Evolutionary conservation across 2,113 vertebrate species (phyloP).

Genomic region (Nothobranchius kuhntae): DNA sequence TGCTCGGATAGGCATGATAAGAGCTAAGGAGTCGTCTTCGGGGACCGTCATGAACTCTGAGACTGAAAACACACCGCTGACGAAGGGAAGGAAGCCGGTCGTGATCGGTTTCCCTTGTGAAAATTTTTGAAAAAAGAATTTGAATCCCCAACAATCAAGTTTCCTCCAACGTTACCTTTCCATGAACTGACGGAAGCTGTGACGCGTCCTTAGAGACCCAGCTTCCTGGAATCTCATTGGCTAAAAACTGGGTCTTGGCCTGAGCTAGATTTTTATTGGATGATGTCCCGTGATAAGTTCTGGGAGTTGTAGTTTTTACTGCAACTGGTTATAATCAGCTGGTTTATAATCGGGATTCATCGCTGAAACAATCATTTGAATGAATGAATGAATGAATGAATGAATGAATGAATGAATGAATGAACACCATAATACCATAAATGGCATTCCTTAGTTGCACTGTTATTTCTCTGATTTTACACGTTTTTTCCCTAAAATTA

Average conservation of each 20-base stretch:
- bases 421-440: too few species aligned
- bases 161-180: constrained; percentile 4
- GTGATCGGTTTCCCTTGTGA: neutral
- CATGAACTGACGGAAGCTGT: constrained; percentile 8
- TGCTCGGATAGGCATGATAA: constrained; percentile 90
- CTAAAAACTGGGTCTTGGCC: neutral
- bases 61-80: neutral
- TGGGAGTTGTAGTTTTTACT: constrained; percentile 46
- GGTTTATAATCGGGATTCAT: too few species aligned
- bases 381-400: too few species aligned
- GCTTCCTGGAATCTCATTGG: constrained; percentile 65
- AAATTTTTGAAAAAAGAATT: neutral
- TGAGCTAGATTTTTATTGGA: constrained; percentile 52
- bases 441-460: too few species aligned
- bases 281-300: neutral
- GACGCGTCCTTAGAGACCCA: constrained; percentile 29
- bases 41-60: constrained; percentile 65
- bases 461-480: too few species aligned
- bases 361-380: too few species aligned
- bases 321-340: too few species aligned
- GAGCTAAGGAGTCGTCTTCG: constrained; percentile 64
- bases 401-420: too few species aligned
- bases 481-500: too few species aligned
- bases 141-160: constrained; percentile 6
- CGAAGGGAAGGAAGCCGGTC: neutral